Conservation (phyloP, 2,113 vertebrate genomes). For the Tychaedon coryphoeus region DNA sequence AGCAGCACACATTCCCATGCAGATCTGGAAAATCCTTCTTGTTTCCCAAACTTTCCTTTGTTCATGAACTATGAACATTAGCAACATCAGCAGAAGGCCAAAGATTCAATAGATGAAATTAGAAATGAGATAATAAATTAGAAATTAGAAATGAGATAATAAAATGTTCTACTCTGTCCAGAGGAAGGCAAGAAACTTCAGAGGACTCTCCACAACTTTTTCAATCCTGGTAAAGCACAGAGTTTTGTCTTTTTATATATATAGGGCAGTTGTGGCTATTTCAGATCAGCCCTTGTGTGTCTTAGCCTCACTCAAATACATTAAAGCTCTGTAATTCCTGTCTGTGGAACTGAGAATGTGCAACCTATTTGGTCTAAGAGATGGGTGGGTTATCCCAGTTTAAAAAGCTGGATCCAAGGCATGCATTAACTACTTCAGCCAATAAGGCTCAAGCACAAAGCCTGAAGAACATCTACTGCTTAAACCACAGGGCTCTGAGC, state of each 20-base stretch:
- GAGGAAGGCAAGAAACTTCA: background rate
- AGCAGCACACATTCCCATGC: background rate
- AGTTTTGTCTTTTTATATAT: background rate
- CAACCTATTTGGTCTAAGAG: background rate
- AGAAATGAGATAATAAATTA: background rate
- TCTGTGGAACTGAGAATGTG: background rate
- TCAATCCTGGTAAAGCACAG: accelerated
- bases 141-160: background rate
- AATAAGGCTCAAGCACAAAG: background rate
- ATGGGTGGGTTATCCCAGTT: background rate
- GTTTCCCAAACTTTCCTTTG: background rate
- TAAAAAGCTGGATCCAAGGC: background rate
- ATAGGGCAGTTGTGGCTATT: background rate
- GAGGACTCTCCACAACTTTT: background rate
- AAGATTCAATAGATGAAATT: background rate
- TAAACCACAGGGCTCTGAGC: background rate
- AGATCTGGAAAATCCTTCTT: background rate
- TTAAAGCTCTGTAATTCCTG: background rate
- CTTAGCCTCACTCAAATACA: background rate
- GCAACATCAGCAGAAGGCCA: background rate
- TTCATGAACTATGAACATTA: background rate
- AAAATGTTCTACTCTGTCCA: background rate
- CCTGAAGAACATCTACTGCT: background rate
- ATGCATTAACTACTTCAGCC: background rate
- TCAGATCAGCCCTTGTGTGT: background rate